Percentiles rank a stretch among this genome's conserved stretches.
Conservation (phyloP, 2,888 invertebrate genomes). For the Mythimna vitellina region DNA sequence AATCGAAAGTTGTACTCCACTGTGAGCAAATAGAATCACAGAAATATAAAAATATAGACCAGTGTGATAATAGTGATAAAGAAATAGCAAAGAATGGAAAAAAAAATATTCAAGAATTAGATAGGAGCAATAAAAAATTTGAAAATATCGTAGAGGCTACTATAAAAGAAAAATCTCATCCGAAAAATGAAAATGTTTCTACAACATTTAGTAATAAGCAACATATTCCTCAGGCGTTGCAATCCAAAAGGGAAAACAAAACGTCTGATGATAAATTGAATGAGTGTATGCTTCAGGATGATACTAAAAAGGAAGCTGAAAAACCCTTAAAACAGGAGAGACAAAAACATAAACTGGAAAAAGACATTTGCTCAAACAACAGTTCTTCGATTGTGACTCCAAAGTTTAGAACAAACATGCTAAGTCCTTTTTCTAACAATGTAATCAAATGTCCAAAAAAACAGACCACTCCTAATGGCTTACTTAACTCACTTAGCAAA, state of each 20-base stretch:
- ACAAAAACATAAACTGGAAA: too few species aligned
- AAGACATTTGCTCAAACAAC: slow-evolving; percentile 88
- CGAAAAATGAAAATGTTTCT: slow-evolving; percentile 84
- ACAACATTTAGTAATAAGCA: slow-evolving; percentile 84
- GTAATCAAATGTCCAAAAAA: slow-evolving; percentile 67
- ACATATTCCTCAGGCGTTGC: slow-evolving; percentile 80
- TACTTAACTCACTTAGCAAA: slow-evolving; percentile 64
- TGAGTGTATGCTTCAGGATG: slow-evolving; percentile 66
- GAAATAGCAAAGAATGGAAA: slow-evolving; percentile 75
- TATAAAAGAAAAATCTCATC: slow-evolving; percentile 80
- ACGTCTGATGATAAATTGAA: slow-evolving; percentile 79
- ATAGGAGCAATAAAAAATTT: slow-evolving; percentile 78
- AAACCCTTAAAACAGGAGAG: slow-evolving; percentile 91
- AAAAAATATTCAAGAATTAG: slow-evolving; percentile 69
- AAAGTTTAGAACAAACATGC: slow-evolving; percentile 85
- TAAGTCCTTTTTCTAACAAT: slow-evolving; percentile 75
- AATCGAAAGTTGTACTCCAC: slow-evolving; percentile 89
- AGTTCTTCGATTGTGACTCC: slow-evolving; percentile 89
- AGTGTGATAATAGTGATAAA: slow-evolving; percentile 81
- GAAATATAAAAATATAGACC: slow-evolving; percentile 81
- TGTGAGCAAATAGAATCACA: slow-evolving; percentile 87
- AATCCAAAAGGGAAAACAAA: slow-evolving; percentile 77
- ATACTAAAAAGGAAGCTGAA: slow-evolving; percentile 77
- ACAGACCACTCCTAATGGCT: slow-evolving; percentile 66
- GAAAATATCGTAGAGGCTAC: slow-evolving; percentile 71